Evolutionary conservation across 2,888 invertebrate genomes (phyloP), one percentile per base, ranked within the genome.

Genomic region (Cyclophora albipunctata): DNA sequence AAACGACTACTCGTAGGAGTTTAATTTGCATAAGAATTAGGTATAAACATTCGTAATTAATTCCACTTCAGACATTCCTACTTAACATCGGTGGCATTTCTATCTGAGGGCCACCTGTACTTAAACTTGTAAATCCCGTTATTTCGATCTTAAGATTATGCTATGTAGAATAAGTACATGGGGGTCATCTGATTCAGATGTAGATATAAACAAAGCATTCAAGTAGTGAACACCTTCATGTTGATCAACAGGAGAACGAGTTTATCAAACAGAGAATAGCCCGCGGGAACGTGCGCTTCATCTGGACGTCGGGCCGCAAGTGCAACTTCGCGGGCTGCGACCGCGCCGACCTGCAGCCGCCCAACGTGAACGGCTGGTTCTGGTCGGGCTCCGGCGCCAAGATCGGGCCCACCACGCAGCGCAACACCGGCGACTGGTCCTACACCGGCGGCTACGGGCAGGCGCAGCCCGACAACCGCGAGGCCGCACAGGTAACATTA

Each of bases 381-480:
- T 97, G 96, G 96, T 96, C 95, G 4, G 96, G 96, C 59, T 96
- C 96, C 5, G 96, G 96, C 37, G 96, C 94, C 56, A 96, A 96
- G 89, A 95, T 96, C 73, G 96, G 96, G 45, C 92, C 96, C 54
- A 96, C 96, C 49, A 93, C 93, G 40, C 95, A 96, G 78, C 92
- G 96, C 58, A 96, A 95, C 83, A 93, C 96, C 53, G 96, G 96
- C 42, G 96, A 96, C 78, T 96, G 96, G 96, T 96, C 95, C 64
- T 89, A 90, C 72, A 96, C 96, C 47, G 96, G 96, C 53, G 96
- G 96, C 61, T 96, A 93, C 75, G 95, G 95, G 47, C 95, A 96
- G 73, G 89, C 94, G 0, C 96, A 96, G 79, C 96, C 96, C 4
- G 96, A 96, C 73, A 96, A 96, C 83, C 91, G 96, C 53, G 96